phyloP scores from a whole-genome alignment of 1,140 invertebrate genomes.

The Sarcophaga bullata region DNA sequence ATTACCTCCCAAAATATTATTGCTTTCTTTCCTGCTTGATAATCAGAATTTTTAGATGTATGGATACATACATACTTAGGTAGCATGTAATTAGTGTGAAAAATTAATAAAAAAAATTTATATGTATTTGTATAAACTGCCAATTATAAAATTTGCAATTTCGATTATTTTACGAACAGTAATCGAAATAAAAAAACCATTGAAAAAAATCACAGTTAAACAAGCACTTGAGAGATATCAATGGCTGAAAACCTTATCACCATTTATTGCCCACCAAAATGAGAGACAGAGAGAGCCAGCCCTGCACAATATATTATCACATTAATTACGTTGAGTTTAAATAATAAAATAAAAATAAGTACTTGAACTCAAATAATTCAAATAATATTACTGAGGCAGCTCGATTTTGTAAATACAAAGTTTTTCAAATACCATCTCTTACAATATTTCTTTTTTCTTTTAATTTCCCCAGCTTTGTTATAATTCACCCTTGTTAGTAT shows the following conservation, averaged over 20 bases:
- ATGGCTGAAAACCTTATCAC: constrained; percentile 22
- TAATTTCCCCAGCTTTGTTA: no score
- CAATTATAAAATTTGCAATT: neutral
- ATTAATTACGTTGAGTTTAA: constrained; percentile 17
- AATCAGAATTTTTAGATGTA: no score
- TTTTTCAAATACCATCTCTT: no score
- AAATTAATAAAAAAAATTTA: neutral
- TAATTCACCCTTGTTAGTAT: no score
- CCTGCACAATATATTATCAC: constrained; percentile 19
- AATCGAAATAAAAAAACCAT: constrained; percentile 17
- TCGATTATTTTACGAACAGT: constrained; percentile 6
- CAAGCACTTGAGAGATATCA: constrained; percentile 35
- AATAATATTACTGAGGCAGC: neutral
- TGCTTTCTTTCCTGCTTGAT: no score
- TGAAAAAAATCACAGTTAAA: constrained; percentile 22
- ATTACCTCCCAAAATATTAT: no score
- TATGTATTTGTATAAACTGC: neutral
- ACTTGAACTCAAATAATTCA: neutral
- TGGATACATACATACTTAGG: no score
- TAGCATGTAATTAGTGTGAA: no score
- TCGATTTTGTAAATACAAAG: neutral
- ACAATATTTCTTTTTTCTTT: no score
- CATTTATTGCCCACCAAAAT: neutral
- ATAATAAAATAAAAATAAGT: neutral
- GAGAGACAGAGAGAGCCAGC: neutral